phyloP scores from a whole-genome alignment of 2,888 invertebrate species.

The Ramazzottius varieornatus region DNA sequence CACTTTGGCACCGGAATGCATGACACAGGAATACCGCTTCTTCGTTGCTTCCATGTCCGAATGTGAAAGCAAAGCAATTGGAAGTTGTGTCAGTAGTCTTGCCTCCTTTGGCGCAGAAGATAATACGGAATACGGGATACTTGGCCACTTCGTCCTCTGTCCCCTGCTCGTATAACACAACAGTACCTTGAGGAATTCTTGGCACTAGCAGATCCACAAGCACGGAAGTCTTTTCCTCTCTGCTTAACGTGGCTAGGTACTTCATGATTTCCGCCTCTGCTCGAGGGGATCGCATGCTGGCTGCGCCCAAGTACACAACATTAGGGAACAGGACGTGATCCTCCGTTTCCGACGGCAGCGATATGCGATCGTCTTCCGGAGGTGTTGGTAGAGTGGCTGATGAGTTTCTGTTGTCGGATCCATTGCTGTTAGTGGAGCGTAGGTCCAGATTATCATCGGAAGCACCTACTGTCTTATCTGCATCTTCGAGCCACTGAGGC shows the following conservation, averaged over 20 bases:
- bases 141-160: constrained; percentile 53
- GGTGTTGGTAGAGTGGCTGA: too few relatives aligned
- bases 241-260: constrained; percentile 71
- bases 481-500: too few relatives aligned
- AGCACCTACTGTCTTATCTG: too few relatives aligned
- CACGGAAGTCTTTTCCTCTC: constrained; percentile 33
- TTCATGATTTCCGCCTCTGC: constrained; percentile 70
- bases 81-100: constrained; percentile 40
- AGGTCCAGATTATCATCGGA: too few relatives aligned
- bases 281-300: constrained; percentile 66
- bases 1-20: constrained; percentile 78
- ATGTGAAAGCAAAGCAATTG: constrained; percentile 92
- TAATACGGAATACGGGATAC: constrained; percentile 68
- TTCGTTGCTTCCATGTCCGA: constrained; percentile 67
- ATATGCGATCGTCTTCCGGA: neutral
- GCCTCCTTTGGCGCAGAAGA: constrained; percentile 75
- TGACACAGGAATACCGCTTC: constrained; percentile 86
- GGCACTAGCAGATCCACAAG: constrained; percentile 66
- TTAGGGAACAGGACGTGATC: constrained; percentile 44
- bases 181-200: constrained; percentile 64
- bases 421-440: too few relatives aligned
- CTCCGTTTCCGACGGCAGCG: neutral
- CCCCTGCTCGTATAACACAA: constrained; percentile 56
- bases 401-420: too few relatives aligned
- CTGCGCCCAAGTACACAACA: constrained; percentile 70